These are phyloP conservation scores for Helogale parvula DNA, from an alignment of 2,113 vertebrate species.

Conservation along the genomic window DNA sequence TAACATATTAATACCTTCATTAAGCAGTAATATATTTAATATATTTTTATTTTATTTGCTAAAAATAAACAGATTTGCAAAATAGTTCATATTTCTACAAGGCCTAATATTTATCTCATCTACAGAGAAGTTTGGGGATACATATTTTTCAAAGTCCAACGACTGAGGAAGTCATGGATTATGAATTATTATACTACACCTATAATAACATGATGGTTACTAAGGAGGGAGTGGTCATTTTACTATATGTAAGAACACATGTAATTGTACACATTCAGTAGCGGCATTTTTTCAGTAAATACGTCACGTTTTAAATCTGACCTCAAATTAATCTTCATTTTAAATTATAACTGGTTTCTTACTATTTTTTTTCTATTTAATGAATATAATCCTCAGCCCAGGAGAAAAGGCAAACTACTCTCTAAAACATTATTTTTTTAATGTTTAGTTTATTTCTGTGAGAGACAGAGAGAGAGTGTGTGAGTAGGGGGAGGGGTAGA, in stretches of 20 bases:
- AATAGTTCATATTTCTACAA: not conserved
- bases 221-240: not conserved
- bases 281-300: slow-evolving; percentile 8
- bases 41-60: not conserved
- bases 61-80: slow-evolving; percentile 31
- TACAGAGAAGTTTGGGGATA: not conserved
- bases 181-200: not conserved
- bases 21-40: not conserved
- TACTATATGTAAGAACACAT: not conserved
- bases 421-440: slow-evolving; percentile 6
- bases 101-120: not conserved
- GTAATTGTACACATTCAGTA: not conserved
- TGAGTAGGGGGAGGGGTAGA: no score
- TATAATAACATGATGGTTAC: not conserved
- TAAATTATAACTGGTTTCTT: not conserved
- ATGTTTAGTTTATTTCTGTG: no score
- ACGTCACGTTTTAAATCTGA: not conserved
- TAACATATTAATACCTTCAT: not conserved
- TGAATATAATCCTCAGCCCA: not conserved
- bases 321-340: not conserved
- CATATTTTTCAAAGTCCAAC: slow-evolving; percentile 22
- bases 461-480: no score
- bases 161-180: not conserved
- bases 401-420: not conserved
- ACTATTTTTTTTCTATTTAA: not conserved